These are phyloP conservation scores for Mythimna lalbum DNA, from an alignment of 2,888 invertebrate genomes.

Conservation along the genomic window DNA sequence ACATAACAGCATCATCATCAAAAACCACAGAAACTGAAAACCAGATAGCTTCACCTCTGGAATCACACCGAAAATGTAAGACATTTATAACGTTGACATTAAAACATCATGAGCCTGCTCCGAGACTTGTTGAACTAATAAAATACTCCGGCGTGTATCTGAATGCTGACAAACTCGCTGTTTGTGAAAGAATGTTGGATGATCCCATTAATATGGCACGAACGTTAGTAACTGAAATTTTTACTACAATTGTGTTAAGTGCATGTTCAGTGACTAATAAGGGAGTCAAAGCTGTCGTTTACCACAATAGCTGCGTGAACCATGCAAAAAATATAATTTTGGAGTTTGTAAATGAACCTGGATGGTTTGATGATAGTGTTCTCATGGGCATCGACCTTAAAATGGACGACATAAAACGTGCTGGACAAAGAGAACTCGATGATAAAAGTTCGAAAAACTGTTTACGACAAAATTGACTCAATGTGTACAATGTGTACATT, in stretches of 20 bases:
- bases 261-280: not conserved
- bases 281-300: not conserved
- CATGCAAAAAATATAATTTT: not conserved
- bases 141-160: constrained; percentile 5
- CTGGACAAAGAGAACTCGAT: not conserved
- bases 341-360: not conserved
- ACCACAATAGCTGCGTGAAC: not conserved
- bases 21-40: not conserved
- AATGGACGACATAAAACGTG: constrained; percentile 18
- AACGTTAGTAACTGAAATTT: constrained; percentile 6
- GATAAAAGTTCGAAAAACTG: not conserved
- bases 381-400: not conserved
- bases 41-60: constrained; percentile 4
- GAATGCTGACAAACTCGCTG: not conserved
- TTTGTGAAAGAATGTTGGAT: not conserved
- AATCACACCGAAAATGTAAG: constrained; percentile 14
- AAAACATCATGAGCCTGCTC: constrained; percentile 9
- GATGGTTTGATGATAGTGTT: not conserved
- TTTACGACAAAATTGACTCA: constrained; percentile 3
- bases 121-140: constrained; percentile 16
- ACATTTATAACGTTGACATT: constrained; percentile 1
- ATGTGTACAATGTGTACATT: constrained; percentile 25
- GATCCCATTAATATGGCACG: not conserved
- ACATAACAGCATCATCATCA: not conserved
- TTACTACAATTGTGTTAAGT: constrained; percentile 11